A percentile compares a stretch with the other conserved stretches of the same genome.
These are phyloP conservation scores for Prosopocoilus inquinatus DNA, from an alignment of 2,888 invertebrate genomes.

Conservation along the genomic window DNA sequence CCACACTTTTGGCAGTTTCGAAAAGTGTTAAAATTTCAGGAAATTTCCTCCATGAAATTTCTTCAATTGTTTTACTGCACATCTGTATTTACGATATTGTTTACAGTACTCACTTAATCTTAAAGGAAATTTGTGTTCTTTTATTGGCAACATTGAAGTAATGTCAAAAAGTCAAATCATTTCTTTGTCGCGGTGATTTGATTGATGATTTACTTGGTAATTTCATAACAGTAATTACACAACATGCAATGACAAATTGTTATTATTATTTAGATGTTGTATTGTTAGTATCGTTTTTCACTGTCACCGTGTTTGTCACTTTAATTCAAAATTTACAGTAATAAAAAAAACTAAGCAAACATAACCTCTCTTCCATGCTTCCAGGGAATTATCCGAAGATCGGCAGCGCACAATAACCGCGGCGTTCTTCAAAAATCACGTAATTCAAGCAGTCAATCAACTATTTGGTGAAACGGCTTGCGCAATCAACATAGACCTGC, in stretches of 20 bases:
- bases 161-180: too few relatives aligned
- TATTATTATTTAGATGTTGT: constrained; percentile 57
- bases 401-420: constrained; percentile 48
- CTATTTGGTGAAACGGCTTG: constrained; percentile 61
- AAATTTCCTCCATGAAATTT: too few relatives aligned
- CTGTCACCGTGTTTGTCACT: constrained; percentile 11
- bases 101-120: too few relatives aligned
- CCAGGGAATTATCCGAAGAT: constrained; percentile 52
- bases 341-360: constrained; percentile 13
- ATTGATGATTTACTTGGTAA: constrained; percentile 9
- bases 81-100: too few relatives aligned
- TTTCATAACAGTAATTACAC: not conserved
- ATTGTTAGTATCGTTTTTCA: constrained; percentile 51
- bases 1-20: too few relatives aligned
- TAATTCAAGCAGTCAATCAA: constrained; percentile 53
- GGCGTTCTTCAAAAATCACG: constrained; percentile 58
- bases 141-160: too few relatives aligned
- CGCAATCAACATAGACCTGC: constrained; percentile 55
- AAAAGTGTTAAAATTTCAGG: too few relatives aligned
- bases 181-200: too few relatives aligned
- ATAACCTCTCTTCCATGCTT: constrained; percentile 28
- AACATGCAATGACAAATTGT: constrained; percentile 25
- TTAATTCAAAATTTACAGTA: constrained; percentile 18
- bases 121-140: too few relatives aligned
- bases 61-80: too few relatives aligned